Conservation (phyloP, 1,140 invertebrate genomes). For the Leptestheria dahalacensis region DNA sequence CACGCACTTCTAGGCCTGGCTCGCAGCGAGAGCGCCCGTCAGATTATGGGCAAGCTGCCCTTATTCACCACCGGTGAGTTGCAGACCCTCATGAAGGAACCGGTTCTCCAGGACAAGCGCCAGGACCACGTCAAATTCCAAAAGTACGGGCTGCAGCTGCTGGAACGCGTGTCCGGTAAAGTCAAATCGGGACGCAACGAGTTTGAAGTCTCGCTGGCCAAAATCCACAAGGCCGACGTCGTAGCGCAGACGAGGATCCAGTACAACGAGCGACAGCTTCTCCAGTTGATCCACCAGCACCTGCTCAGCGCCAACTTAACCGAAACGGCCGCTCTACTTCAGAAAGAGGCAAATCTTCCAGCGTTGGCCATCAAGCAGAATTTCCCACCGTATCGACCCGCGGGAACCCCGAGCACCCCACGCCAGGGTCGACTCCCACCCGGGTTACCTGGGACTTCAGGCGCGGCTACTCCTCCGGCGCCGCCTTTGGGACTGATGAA, state of each 20-base stretch:
- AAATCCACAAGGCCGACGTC: slow-evolving; percentile 52
- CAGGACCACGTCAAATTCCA: slow-evolving; percentile 92
- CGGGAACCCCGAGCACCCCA: slow-evolving; percentile 15
- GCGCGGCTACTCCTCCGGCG: too few relatives aligned
- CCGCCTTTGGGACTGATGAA: background rate
- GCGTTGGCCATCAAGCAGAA: slow-evolving; percentile 16
- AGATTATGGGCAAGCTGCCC: slow-evolving; percentile 91
- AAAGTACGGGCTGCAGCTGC: slow-evolving; percentile 78
- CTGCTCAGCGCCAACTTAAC: slow-evolving; percentile 55
- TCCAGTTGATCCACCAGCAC: slow-evolving; percentile 84
- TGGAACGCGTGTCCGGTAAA: slow-evolving; percentile 83
- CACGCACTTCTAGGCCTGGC: slow-evolving; percentile 81
- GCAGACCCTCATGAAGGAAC: slow-evolving; percentile 87
- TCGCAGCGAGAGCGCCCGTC: slow-evolving; percentile 68
- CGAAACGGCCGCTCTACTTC: slow-evolving; percentile 52
- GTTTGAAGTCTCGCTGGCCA: slow-evolving; percentile 58
- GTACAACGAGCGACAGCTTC: slow-evolving; percentile 80
- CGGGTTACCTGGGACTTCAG: too few relatives aligned
- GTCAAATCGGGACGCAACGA: slow-evolving; percentile 61
- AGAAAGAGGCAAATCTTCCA: slow-evolving; percentile 55
- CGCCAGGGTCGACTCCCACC: background rate
- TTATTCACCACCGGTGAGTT: slow-evolving; percentile 85
- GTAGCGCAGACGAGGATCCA: slow-evolving; percentile 85
- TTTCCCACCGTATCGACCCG: slow-evolving; percentile 16
- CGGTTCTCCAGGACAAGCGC: slow-evolving; percentile 80